phyloP scores from a whole-genome alignment of 2,888 invertebrate genomes.

The Gonocerus acuteangulatus region DNA sequence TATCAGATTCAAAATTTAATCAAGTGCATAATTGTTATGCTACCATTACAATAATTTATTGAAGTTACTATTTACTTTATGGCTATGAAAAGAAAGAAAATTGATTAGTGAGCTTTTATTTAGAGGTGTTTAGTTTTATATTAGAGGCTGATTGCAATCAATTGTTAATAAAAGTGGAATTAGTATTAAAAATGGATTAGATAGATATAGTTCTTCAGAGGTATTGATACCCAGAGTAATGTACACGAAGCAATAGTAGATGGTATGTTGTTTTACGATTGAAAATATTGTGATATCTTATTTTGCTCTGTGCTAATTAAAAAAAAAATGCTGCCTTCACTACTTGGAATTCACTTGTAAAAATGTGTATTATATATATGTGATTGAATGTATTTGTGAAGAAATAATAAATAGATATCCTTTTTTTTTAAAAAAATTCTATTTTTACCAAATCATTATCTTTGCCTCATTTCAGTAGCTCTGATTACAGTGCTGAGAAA shows the following conservation, averaged over 20 bases:
- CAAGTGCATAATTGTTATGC: no score
- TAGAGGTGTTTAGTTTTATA: slow-evolving; percentile 2
- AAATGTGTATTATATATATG: slow-evolving; percentile 23
- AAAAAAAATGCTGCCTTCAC: slow-evolving; percentile 22
- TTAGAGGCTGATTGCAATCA: slow-evolving; percentile 11
- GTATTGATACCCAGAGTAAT: slow-evolving; percentile 1
- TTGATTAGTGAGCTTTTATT: slow-evolving; percentile 14
- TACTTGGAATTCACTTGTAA: slow-evolving; percentile 19
- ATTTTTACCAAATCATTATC: slow-evolving; percentile 3
- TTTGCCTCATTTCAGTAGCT: no score
- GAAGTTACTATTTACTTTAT: no score
- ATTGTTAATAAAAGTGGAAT: slow-evolving; percentile 2
- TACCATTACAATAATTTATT: no score
- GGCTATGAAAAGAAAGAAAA: no score
- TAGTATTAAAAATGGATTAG: not conserved
- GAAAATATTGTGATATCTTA: slow-evolving; percentile 18
- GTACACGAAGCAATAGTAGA: slow-evolving; percentile 22
- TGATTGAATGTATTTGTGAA: slow-evolving; percentile 16
- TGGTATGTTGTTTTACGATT: slow-evolving; percentile 7
- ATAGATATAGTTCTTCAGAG: not conserved
- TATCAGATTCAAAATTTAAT: no score
- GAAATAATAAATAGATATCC: slow-evolving; percentile 19
- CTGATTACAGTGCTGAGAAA: no score
- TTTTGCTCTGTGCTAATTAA: slow-evolving; percentile 21
- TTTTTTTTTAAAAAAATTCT: slow-evolving; percentile 5